Base-by-base conservation (phyloP, 2,888 invertebrate species). In the Drosophila anomalipes region DNA sequence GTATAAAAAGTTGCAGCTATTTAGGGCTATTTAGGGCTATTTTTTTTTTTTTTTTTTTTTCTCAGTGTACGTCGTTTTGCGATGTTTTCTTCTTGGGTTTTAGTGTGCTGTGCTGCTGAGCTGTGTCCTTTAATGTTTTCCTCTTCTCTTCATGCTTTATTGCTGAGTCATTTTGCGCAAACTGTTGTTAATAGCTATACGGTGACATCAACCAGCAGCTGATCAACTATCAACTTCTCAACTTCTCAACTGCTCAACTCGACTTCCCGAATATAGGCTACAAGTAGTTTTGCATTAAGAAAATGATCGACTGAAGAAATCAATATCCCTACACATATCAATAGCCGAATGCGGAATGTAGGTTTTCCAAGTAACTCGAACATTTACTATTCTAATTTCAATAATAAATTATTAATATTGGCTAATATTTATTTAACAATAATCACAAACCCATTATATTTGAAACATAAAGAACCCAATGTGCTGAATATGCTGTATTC, bases 161-260 rank as follows among this genome's bases (percentile, higher is more conserved):
- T 87, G 86, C 82, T 82, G 82, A 82, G 84, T 82, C 90, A 88
- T 88, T 90, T 87, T 88, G 76, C 74, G 83, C 86, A 86, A 86
- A 90, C 83, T 83, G 86, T 80, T 88, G 86, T 83, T 87, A 90
- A 87, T 90, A 90, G 86, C 86, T 78, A 75, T 73, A 77, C 53
- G 82, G 82, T 74, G 87, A 86, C 87, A 89, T 65, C 49, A 54
- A 51, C 5, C 51, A 19, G 51, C 4, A 28, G 26, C 37, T 26
- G 54, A 22, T 54, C 56, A 53, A 51, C 22, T 49, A 22, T n/a
- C 35, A 37, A 16, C 49, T 14, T 33, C 35, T 30, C 39, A 41
- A 39, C 33, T 51, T 19, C 22, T 22, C 28, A 41, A 39, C 33
- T 51, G 26, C 22, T 22, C 28, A 47, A 33, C 51, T 26, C 32